Evolutionary conservation across 1,140 invertebrate species (phyloP).

Genomic region (Megalopta genalis): DNA sequence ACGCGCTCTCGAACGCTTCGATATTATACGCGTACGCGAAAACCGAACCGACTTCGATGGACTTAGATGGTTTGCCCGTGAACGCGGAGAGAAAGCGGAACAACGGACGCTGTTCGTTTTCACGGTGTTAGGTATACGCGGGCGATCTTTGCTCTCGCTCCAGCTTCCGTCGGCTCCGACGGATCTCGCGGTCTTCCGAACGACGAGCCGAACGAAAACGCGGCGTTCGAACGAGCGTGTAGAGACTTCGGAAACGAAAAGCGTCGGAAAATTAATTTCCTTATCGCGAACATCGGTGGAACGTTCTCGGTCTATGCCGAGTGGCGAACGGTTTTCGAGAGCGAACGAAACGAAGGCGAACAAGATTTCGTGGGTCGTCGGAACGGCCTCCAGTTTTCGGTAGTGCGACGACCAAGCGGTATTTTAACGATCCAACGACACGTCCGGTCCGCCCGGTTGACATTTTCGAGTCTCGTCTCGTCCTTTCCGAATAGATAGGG

Average conservation of each 20-base stretch:
- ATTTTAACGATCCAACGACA: slow-evolving; percentile 66
- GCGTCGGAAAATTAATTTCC: slow-evolving; percentile 51
- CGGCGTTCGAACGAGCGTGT: background rate
- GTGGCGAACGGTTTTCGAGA: background rate
- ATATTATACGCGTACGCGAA: slow-evolving; percentile 16
- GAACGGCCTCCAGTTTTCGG: slow-evolving; percentile 22
- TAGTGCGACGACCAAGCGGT: slow-evolving; percentile 38
- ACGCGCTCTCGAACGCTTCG: background rate
- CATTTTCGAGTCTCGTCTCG: slow-evolving; percentile 40
- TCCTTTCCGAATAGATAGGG: slow-evolving; percentile 62
- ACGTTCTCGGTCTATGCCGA: background rate
- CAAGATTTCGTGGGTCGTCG: slow-evolving; percentile 32
- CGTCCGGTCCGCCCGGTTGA: slow-evolving; percentile 47
- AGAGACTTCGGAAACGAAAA: slow-evolving; percentile 15
- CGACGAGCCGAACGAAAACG: too few species aligned
- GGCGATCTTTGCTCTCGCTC: too few species aligned
- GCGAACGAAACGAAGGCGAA: background rate
- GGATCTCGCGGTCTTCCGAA: too few species aligned
- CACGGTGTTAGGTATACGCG: too few species aligned
- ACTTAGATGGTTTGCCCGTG: background rate
- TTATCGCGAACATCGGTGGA: slow-evolving; percentile 49
- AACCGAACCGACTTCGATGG: background rate
- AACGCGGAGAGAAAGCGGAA: too few species aligned
- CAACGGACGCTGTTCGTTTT: too few species aligned
- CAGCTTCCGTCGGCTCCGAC: too few species aligned